Base-by-base conservation (phyloP, 2,888 invertebrate genomes). In the Ypsolopha scabrella region DNA sequence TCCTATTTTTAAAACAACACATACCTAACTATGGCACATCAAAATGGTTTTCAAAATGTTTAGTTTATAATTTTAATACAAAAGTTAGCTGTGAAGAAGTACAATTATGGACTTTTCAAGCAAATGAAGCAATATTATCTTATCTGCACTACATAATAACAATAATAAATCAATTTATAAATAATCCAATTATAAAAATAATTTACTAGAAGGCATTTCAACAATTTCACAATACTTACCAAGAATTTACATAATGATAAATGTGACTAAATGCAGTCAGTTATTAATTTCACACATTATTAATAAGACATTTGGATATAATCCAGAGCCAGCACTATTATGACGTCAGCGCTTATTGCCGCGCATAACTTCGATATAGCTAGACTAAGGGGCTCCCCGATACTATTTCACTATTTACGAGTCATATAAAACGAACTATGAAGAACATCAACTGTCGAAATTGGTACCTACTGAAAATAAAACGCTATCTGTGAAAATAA, bases 231-330 rank as follows among this genome's bases (percentile, higher is more conserved):
- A 24, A 24, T 24, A 24, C n/a, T n/a, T n/a, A n/a, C 24, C 24
- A 6, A 24, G 13, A 43, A 43, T 43, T 13, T 24, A 14, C 13
- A 14, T 7, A 6, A 14, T 43, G 43, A 43, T 43, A 24, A 24
- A 13, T 43, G 43, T 43, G 8, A 43, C 43, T 13, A 43, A 13
- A 43, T 43, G 14, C 24, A 43, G 43, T 24, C 13, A 43, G 24
- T 13, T 24, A 14, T 24, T 24, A 24, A 24, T 24, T 4, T 24
- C 24, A 24, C 2, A 24, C 43, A 46, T 51, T n/a, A n/a, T n/a
- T 72, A 69, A 64, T 67, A 68, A 63, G 63, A 58, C 55, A 54
- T 55, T 67, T 75, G 72, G 73, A 70, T 64, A 62, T 62, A 48
- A 53, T 69, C 75, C 71, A 70, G 63, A 63, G 64, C 62, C 70